Percentiles rank a stretch among this genome's conserved stretches.
Evolutionary conservation across 2,888 invertebrate genomes (phyloP).

Genomic region (Petrophora chlorosata): DNA sequence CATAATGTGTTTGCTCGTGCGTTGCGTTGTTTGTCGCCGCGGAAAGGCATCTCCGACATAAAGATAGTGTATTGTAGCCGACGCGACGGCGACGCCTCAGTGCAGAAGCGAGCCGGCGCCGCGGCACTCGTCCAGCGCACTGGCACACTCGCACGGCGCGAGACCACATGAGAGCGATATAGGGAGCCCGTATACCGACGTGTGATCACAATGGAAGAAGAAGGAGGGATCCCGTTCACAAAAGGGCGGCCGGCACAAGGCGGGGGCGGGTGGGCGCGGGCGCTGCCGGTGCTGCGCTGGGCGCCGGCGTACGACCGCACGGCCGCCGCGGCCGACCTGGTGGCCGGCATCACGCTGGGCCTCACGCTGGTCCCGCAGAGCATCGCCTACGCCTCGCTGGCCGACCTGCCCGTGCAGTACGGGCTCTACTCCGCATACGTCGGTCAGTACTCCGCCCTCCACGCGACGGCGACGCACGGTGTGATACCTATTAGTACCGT

Average conservation of each 20-base stretch:
- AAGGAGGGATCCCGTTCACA: conserved; percentile 42
- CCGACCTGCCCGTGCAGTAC: conserved; percentile 93
- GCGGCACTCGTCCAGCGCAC: conserved; percentile 22
- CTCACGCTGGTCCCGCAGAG: conserved; percentile 97
- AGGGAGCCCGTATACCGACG: too few relatives aligned
- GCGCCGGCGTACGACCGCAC: conserved; percentile 87
- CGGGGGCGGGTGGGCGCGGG: conserved; percentile 40
- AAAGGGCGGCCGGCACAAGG: conserved; percentile 5
- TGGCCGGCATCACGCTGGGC: conserved; percentile 95
- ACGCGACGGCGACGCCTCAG: conserved; percentile 4
- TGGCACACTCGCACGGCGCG: neutral
- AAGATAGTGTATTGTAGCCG: conserved; percentile 43
- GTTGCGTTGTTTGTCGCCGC: conserved; percentile 23
- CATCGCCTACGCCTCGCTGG: conserved; percentile 94
- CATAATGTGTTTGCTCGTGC: conserved; percentile 6
- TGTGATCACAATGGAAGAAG: conserved; percentile 37
- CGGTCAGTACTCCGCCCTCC: conserved; percentile 79
- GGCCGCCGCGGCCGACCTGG: conserved; percentile 89
- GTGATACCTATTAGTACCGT: too few relatives aligned
- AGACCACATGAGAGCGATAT: neutral
- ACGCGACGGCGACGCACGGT: too few relatives aligned
- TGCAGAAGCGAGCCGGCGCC: conserved; percentile 5
- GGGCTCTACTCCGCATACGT: conserved; percentile 96
- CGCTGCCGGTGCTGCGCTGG: conserved; percentile 85
- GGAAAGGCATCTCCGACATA: conserved; percentile 24